Percentiles rank a stretch among this genome's conserved stretches.
These are phyloP conservation scores for Solenopsis invicta DNA, from an alignment of 1,140 invertebrate species.

Conservation along the genomic window DNA sequence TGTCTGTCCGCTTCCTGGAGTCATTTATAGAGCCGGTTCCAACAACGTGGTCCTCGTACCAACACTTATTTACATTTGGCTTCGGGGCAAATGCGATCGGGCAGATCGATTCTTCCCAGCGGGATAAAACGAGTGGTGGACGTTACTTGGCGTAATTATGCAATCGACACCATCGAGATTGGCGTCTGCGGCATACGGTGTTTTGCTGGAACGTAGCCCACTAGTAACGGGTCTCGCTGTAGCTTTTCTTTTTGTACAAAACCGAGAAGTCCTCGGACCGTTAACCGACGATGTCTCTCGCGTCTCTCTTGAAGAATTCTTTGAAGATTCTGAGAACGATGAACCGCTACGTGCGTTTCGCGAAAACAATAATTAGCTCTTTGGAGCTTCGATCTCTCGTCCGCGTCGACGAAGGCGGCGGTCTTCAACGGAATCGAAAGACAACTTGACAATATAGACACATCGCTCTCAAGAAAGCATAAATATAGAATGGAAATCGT, in stretches of 20 bases:
- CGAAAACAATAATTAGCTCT: slow-evolving; percentile 47
- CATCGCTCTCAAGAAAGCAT: neutral
- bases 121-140: slow-evolving; percentile 19
- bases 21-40: slow-evolving; percentile 67
- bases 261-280: slow-evolving; percentile 81
- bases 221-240: slow-evolving; percentile 81
- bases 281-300: slow-evolving; percentile 74
- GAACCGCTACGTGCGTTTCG: slow-evolving; percentile 27
- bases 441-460: neutral
- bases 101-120: neutral
- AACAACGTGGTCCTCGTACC: slow-evolving; percentile 33
- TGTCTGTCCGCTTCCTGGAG: slow-evolving; percentile 48
- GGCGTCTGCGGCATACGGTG: slow-evolving; percentile 52
- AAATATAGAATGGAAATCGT: neutral
- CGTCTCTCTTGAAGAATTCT: slow-evolving; percentile 21
- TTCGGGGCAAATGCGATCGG: slow-evolving; percentile 7
- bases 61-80: slow-evolving; percentile 53
- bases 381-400: neutral
- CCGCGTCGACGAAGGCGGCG: neutral
- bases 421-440: neutral
- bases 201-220: slow-evolving; percentile 76
- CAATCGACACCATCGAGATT: slow-evolving; percentile 61
- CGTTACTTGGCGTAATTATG: slow-evolving; percentile 68
- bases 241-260: slow-evolving; percentile 81
- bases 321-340: slow-evolving; percentile 1